Conservation (phyloP, 35 echinoderm and acorn worm genomes). For the Lytechinus variegatus region DNA sequence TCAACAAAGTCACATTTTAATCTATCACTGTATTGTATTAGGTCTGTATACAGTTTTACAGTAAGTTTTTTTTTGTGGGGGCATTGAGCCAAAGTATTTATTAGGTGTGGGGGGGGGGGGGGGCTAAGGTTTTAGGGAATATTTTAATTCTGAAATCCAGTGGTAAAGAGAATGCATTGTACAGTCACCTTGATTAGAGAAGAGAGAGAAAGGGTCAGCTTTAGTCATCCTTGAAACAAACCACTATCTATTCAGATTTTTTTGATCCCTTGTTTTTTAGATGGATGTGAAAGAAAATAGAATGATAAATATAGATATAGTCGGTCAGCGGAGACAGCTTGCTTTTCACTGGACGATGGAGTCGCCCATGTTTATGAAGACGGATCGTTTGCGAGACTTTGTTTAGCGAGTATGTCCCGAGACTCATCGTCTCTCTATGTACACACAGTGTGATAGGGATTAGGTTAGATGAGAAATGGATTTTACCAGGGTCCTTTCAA, state of each 20-base stretch:
- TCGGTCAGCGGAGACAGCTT: neutral
- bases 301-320: neutral
- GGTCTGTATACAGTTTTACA: too few species aligned
- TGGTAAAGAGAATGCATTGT: neutral
- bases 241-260: neutral
- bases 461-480: neutral
- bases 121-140: too few species aligned
- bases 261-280: neutral
- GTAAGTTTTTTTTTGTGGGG: too few species aligned
- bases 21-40: too few species aligned
- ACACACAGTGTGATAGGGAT: constrained; percentile 9
- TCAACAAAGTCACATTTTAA: too few species aligned
- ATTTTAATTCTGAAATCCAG: too few species aligned
- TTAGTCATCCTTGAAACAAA: neutral
- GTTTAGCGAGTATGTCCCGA: neutral
- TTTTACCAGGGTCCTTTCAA: neutral
- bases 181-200: neutral
- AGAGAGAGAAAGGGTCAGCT: neutral
- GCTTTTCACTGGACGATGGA: neutral
- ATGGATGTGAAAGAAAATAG: neutral
- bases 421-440: neutral
- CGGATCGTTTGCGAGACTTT: constrained; percentile 16
- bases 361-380: neutral
- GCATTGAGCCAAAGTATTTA: too few species aligned
- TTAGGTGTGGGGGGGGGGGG: too few species aligned